Base-by-base conservation (phyloP, 2,113 vertebrate genomes). In the Puffinus mauretanicus region DNA sequence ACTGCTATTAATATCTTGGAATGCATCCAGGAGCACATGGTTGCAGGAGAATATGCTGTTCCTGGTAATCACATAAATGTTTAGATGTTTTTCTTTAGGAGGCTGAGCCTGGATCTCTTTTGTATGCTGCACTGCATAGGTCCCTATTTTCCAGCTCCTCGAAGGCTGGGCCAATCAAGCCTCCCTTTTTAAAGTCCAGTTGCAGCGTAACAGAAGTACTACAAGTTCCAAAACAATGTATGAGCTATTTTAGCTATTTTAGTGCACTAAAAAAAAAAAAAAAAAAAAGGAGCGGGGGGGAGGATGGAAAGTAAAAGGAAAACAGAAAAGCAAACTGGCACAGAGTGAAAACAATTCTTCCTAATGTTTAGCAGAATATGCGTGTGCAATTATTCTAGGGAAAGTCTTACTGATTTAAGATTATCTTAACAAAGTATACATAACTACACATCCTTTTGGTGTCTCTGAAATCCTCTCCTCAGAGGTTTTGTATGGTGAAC, bases 1-100 rank as follows among this genome's bases (percentile, higher is more conserved):
- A 86, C 64, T 80, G 91, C 98, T 98, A 97, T 98, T 97, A 98
- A 98, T 98, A 98, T 77, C 98, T 93, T 97, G 98, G 97, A 92
- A 61, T 82, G 16, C 40, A 7, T 94, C 97, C 97, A 98, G 96
- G 81, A 55, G 94, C 94, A 88, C 97, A 92, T 46, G 93, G 94
- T 92, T 73, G 36, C 95, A 89, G 91, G 82, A 96, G 94, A 97
- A 95, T 96, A 96, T 70, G 77, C 93, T 94, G 96, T 96, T 97
- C 97, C 82, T 64, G 57, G 86, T 93, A 91, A 95, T 94, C 78
- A 30, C 93, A 90, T 91, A 97, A 93, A 78, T 40, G 65, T 91
- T 86, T 89, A 91, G 93, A 94, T 95, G 81, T 92, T 96, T 97
- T 96, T 82, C 90, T 92, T 73, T 77, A 70, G 2, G 47, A 88